Evolutionary conservation across 1,140 invertebrate species (phyloP).

Genomic region (Diorhabda sublineata): DNA sequence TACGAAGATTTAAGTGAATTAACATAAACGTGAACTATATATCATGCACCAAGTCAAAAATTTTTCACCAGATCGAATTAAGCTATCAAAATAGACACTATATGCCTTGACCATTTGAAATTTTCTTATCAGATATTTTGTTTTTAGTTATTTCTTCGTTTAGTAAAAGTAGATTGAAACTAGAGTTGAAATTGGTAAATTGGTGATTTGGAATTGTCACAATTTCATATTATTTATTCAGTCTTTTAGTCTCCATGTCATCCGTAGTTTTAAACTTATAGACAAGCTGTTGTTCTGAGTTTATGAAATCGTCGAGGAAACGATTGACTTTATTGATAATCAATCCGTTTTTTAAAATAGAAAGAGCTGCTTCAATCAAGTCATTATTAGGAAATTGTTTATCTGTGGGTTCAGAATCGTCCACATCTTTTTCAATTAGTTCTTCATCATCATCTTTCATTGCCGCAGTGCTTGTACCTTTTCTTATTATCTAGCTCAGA

Average conservation of each 20-base stretch:
- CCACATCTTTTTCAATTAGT: not conserved
- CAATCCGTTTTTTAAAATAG: not conserved
- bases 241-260: too few relatives aligned
- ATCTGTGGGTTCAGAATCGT: not conserved
- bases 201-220: conserved; percentile 3
- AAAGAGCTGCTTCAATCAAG: not conserved
- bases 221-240: too few relatives aligned
- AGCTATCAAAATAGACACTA: too few relatives aligned
- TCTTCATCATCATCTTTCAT: too few relatives aligned
- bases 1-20: too few relatives aligned
- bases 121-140: not conserved
- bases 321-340: not conserved
- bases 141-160: conserved; percentile 19
- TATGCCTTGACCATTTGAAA: too few relatives aligned
- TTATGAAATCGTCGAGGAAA: conserved; percentile 1
- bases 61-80: too few relatives aligned
- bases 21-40: too few relatives aligned
- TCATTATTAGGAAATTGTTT: not conserved
- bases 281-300: not conserved
- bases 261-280: too few relatives aligned
- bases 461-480: too few relatives aligned
- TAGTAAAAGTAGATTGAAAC: conserved; percentile 20
- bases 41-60: too few relatives aligned
- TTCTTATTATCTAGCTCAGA: too few relatives aligned
- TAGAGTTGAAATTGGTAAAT: conserved; percentile 18